Percentiles rank a stretch among this genome's conserved stretches.
These are phyloP conservation scores for Eristalinus sepulchralis DNA, from an alignment of 2,888 invertebrate genomes.

Conservation along the genomic window DNA sequence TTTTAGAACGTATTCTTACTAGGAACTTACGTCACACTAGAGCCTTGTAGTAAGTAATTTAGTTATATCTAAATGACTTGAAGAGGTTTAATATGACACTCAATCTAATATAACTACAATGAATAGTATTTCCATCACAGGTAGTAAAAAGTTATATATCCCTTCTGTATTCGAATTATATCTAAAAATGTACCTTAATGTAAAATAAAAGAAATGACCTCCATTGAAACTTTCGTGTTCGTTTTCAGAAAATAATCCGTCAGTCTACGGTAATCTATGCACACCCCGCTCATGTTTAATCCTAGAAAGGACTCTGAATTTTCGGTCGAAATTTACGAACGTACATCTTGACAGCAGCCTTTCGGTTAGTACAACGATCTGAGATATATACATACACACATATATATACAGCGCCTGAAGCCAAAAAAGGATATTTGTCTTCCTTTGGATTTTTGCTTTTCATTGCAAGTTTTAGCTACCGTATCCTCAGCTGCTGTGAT, in stretches of 20 bases:
- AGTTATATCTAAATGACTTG: too few relatives aligned
- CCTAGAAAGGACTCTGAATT: slow-evolving; percentile 54
- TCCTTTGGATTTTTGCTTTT: slow-evolving; percentile 65
- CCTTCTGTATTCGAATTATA: too few relatives aligned
- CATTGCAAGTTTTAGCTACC: slow-evolving; percentile 41
- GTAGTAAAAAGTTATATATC: too few relatives aligned
- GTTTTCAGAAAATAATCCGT: slow-evolving; percentile 53
- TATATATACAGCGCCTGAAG: slow-evolving; percentile 52
- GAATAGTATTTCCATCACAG: too few relatives aligned
- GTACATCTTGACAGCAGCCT: slow-evolving; percentile 9
- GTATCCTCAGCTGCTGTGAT: slow-evolving; percentile 49
- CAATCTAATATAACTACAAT: too few relatives aligned
- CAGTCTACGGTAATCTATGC: slow-evolving; percentile 1
- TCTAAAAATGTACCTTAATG: slow-evolving; percentile 26
- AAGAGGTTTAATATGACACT: too few relatives aligned
- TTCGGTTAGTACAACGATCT: slow-evolving; percentile 46
- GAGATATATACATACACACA: too few relatives aligned
- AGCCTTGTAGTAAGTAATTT: too few relatives aligned
- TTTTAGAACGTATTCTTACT: too few relatives aligned
- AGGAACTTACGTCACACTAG: too few relatives aligned
- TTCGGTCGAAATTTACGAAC: slow-evolving; percentile 57
- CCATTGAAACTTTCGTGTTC: slow-evolving; percentile 17
- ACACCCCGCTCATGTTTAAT: background rate
- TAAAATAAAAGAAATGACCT: slow-evolving; percentile 54
- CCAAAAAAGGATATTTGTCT: slow-evolving; percentile 69